These are phyloP conservation scores for Gorilla gorilla DNA, from an alignment of 2,113 vertebrate genomes.

Conservation along the genomic window DNA sequence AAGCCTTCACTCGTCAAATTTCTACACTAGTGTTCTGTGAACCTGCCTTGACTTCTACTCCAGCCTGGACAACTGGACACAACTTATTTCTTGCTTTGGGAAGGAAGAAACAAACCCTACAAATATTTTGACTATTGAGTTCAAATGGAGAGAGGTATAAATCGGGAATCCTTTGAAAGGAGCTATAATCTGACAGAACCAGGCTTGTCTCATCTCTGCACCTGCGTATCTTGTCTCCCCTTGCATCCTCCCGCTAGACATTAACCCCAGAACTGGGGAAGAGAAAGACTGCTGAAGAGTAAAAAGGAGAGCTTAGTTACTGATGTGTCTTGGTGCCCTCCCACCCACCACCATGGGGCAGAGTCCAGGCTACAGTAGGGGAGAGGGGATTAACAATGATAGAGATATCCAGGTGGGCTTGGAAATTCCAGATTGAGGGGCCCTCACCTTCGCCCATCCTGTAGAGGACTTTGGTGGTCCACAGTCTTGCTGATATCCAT, in stretches of 20 bases:
- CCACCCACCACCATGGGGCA: rapidly evolving
- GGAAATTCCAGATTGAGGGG: not conserved
- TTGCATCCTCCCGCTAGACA: not conserved
- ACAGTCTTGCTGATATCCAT: not conserved
- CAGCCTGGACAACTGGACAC: not conserved
- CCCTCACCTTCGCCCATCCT: not conserved
- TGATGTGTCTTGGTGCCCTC: not conserved
- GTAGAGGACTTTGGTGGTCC: not conserved
- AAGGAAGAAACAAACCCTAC: not conserved
- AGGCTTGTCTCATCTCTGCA: not conserved
- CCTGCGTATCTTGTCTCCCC: not conserved
- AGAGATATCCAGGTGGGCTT: not conserved
- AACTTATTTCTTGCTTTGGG: not conserved
- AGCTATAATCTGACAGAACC: not conserved
- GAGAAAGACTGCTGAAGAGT: rapidly evolving
- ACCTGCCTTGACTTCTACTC: not conserved
- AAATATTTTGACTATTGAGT: not conserved
- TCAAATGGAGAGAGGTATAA: not conserved
- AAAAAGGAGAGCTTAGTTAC: not conserved
- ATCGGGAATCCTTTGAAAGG: not conserved
- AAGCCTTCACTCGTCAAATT: not conserved
- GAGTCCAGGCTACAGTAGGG: not conserved
- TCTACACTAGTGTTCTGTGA: not conserved
- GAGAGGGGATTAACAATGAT: not conserved
- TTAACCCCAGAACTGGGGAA: not conserved